phyloP scores from a whole-genome alignment of 2,113 vertebrate genomes.

The Ginglymostoma cirratum region DNA sequence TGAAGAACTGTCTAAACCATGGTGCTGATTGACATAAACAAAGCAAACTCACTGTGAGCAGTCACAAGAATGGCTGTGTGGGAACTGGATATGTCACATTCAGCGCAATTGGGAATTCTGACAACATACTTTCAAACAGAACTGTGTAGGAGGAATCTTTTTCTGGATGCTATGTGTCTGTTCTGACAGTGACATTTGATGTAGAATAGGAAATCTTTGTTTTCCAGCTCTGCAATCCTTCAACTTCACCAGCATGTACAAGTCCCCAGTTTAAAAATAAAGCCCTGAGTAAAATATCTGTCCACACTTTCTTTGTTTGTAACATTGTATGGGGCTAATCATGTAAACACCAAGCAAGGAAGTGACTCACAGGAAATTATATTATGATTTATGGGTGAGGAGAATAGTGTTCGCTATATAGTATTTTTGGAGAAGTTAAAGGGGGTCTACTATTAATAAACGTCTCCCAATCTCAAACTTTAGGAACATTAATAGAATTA shows the following conservation, averaged over 20 bases:
- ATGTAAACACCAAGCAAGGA: neutral
- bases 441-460: neutral
- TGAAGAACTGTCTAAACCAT: neutral
- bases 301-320: neutral
- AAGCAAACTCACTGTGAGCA: neutral
- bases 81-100: neutral
- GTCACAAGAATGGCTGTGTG: neutral
- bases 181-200: neutral
- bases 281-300: neutral
- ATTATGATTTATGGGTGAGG: neutral
- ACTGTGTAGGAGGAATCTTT: neutral
- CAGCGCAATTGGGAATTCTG: neutral
- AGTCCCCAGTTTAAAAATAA: neutral
- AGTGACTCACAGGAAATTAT: neutral
- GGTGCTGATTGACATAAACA: neutral
- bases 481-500: neutral
- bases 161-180: neutral
- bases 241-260: neutral
- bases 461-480: neutral
- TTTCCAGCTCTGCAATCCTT: neutral
- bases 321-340: neutral
- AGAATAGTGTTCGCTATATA: neutral
- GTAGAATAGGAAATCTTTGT: neutral
- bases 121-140: neutral
- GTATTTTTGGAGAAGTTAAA: neutral